A percentile compares a stretch with the other conserved stretches of the same genome.
phyloP scores from a whole-genome alignment of 2,113 vertebrate species.

The Peucedramus taeniatus region DNA sequence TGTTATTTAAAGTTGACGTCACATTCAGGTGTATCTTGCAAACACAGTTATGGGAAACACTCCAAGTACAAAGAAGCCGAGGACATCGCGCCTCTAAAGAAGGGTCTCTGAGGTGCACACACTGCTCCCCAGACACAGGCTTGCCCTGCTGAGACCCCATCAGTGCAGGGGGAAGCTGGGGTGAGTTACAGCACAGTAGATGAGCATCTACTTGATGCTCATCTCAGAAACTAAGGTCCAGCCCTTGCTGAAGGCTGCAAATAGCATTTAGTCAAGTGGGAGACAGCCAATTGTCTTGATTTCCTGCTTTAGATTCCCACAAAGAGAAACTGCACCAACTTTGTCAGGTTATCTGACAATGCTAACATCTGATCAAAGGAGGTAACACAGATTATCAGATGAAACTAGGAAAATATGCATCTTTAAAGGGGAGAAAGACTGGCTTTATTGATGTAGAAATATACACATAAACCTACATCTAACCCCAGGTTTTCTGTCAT shows the following conservation, averaged over 20 bases:
- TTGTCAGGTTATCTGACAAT: not conserved
- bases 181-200: not conserved
- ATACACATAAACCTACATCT: not conserved
- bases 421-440: not conserved
- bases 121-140: not conserved
- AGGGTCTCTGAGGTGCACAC: rapidly evolving
- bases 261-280: not conserved
- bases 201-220: not conserved
- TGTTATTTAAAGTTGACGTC: not conserved
- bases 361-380: constrained; percentile 8
- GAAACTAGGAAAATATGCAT: not conserved
- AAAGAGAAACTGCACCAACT: not conserved
- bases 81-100: rapidly evolving
- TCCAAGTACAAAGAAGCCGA: rapidly evolving
- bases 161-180: not conserved
- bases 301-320: not conserved
- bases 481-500: not conserved
- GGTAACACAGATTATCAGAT: not conserved
- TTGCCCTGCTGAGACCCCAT: not conserved
- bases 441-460: not conserved
- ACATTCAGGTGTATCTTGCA: not conserved
- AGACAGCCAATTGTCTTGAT: not conserved
- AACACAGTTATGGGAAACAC: not conserved
- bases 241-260: not conserved
- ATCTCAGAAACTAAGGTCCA: not conserved